phyloP scores from a whole-genome alignment of 2,113 vertebrate species.

The Poecile atricapillus region DNA sequence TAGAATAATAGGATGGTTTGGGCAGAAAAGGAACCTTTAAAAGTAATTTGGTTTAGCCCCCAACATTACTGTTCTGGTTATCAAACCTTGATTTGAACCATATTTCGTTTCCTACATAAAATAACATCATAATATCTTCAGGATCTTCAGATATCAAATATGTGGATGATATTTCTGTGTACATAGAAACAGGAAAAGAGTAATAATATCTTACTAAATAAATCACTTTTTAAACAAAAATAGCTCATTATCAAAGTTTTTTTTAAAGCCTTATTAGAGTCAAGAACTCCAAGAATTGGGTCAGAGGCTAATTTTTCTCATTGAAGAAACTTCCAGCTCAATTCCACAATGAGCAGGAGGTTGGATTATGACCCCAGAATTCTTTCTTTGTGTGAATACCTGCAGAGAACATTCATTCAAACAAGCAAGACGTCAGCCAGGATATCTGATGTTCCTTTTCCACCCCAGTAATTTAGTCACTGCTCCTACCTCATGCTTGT shows the following conservation, averaged over 20 bases:
- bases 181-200: not conserved
- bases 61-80: not conserved
- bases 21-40: not conserved
- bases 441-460: not conserved
- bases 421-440: not conserved
- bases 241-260: not conserved
- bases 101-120: not conserved
- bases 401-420: not conserved
- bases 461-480: not conserved
- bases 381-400: not conserved
- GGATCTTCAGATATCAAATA: not conserved
- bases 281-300: not conserved
- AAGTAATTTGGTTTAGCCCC: not conserved
- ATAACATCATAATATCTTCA: accelerated
- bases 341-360: not conserved
- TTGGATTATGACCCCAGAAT: not conserved
- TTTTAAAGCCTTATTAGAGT: not conserved
- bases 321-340: not conserved
- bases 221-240: not conserved
- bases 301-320: not conserved
- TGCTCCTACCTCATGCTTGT: not conserved
- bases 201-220: not conserved
- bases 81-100: not conserved
- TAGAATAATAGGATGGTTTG: not conserved
- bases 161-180: not conserved